Base-by-base conservation (phyloP, 1,140 invertebrate species). In the Eupeodes corollae region DNA sequence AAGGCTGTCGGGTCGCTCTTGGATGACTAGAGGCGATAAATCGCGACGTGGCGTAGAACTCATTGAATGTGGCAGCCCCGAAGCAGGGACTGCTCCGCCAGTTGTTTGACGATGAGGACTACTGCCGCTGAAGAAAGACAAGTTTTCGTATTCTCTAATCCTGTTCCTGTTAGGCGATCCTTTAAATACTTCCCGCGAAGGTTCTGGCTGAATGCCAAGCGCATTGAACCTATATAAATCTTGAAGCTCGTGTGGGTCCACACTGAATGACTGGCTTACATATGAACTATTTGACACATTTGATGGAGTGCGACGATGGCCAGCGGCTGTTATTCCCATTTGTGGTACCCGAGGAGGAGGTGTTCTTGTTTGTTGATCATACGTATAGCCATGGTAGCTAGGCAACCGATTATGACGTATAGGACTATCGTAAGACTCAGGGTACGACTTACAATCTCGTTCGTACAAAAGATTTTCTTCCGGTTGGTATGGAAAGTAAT, bases 1-100 rank as follows among this genome's bases (percentile, higher is more conserved):
- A 10, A 90, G 61, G 51, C 84, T 88, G 1, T 74, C 80, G 0
- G 86, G 85, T 33, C 86, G 69, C 44, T 86, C 84, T 13, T 50
- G 52, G n/a, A 73, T 68, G 40, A 74, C 60, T 0, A 67, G 67
- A 15, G 66, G 57, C 44, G 32, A 35, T 19, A 15, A 37, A 46
- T n/a, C 44, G 19, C 5, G 44, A 46, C 30, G 34, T 37, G 9
- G 34, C 57, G 43, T 37, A 59, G 52, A 52, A 59, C 59, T 60
- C 65, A 75, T 55, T 67, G 70, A 34, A 68, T 70, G 15, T 67
- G 70, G 11, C 72, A 71, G 15, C 74, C 69, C 34, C 65, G 61
- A 51, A 59, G 9, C 34, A 33, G 6, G 26, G 30, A 12, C 18
- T 37, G 10, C 33, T 35, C 33, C 33, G 16, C 35, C 35, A 65